phyloP scores from a whole-genome alignment of 2,888 invertebrate genomes.

The Beris morrisii region DNA sequence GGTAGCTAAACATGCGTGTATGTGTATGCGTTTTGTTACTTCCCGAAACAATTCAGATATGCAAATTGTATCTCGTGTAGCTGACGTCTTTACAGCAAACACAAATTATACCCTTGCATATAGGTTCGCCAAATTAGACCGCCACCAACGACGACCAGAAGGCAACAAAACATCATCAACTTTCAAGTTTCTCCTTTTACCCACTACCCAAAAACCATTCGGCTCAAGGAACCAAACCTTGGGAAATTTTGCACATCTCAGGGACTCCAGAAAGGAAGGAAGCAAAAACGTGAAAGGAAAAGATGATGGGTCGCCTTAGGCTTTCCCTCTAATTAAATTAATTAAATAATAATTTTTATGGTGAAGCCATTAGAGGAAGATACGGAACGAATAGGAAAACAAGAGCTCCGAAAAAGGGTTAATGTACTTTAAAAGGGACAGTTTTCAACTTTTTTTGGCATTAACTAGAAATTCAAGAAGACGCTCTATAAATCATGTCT shows the following conservation, averaged over 20 bases:
- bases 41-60: conserved; percentile 1
- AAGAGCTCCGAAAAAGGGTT: conserved; percentile 27
- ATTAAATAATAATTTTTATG: conserved; percentile 34
- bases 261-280: background rate
- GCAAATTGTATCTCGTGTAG: conserved; percentile 23
- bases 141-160: background rate
- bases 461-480: conserved; percentile 3
- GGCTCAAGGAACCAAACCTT: background rate
- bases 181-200: conserved; percentile 13
- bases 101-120: conserved; percentile 16
- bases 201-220: conserved; percentile 7
- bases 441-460: conserved; percentile 8
- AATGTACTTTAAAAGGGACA: conserved; percentile 27
- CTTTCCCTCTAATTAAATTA: conserved; percentile 33
- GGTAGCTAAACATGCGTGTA: too few species aligned
- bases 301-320: conserved; percentile 26
- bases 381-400: background rate
- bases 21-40: too few species aligned
- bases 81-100: conserved; percentile 5
- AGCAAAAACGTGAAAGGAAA: conserved; percentile 6
- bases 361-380: conserved; percentile 5
- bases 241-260: conserved; percentile 1
- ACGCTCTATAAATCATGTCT: conserved; percentile 23
- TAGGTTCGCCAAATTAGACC: background rate
- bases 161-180: conserved; percentile 8